Conservation (phyloP, 2,113 vertebrate species). For the Leptosomus discolor region DNA sequence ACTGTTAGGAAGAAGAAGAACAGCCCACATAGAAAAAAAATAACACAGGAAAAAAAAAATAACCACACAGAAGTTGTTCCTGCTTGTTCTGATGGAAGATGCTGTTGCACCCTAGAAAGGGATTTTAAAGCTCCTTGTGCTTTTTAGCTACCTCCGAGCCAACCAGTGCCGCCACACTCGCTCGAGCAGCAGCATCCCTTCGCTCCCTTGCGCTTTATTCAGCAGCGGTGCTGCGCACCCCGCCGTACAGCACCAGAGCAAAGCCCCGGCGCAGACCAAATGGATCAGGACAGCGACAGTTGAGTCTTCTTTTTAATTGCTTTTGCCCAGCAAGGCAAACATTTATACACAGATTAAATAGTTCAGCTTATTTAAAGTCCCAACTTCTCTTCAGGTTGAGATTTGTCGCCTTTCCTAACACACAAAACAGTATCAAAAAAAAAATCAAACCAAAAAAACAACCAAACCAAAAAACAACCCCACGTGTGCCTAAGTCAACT, state of each 20-base stretch:
- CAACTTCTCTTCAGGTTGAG: neutral
- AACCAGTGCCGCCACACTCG: fast-evolving
- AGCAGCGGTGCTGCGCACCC: fast-evolving
- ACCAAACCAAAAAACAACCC: neutral
- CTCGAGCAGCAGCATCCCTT: neutral
- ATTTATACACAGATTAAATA: neutral
- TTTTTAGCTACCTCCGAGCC: neutral
- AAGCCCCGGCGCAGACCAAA: neutral
- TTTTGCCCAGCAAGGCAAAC: neutral
- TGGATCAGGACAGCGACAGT: neutral
- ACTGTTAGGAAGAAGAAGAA: neutral
- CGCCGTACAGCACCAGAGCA: neutral
- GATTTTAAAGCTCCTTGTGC: neutral
- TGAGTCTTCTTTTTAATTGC: neutral
- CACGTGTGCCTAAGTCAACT: neutral
- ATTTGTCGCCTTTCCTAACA: neutral
- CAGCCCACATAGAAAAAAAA: neutral
- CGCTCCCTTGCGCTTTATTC: too few species aligned
- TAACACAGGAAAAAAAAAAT: neutral
- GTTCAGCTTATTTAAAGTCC: neutral
- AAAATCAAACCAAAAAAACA: neutral
- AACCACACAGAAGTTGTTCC: neutral
- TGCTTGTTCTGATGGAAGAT: neutral
- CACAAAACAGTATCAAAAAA: neutral
- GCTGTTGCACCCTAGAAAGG: fast-evolving